Percentiles rank a stretch among this genome's conserved stretches.
phyloP scores from a whole-genome alignment of 2,797 vertebrate genomes.

The Arremon aurantiirostris region DNA sequence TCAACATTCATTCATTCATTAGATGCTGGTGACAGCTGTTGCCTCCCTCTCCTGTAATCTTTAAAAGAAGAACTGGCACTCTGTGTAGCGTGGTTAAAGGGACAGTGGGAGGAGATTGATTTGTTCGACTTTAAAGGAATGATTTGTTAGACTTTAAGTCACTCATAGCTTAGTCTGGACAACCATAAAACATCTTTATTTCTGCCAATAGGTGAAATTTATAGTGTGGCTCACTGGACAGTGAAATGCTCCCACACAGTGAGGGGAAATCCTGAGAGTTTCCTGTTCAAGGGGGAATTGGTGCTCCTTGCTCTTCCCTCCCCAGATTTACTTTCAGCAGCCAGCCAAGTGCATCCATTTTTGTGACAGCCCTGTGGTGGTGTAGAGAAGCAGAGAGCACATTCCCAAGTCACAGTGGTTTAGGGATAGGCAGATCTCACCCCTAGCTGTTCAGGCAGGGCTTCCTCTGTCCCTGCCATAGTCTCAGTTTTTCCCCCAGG shows the following conservation, averaged over 20 bases:
- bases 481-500: accelerated
- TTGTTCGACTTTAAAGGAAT: constrained; percentile 15
- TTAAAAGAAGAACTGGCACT: background rate
- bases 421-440: background rate
- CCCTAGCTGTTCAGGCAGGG: background rate
- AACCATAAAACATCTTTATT: constrained; percentile 31
- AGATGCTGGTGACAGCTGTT: background rate
- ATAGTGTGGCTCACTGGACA: background rate
- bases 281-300: background rate
- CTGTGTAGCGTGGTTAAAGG: background rate
- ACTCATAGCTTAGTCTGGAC: constrained; percentile 26
- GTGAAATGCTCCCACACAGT: background rate
- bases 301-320: background rate
- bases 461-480: background rate
- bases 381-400: background rate
- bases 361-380: background rate
- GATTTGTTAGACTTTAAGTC: constrained; percentile 44
- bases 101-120: constrained; percentile 23
- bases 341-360: background rate
- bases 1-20: background rate
- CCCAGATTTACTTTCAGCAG: background rate
- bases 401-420: background rate
- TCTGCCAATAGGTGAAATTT: constrained; percentile 30
- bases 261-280: background rate
- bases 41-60: background rate